Percentiles rank a stretch among this genome's conserved stretches.
Conservation (phyloP, 2,888 invertebrate species). For the Andrena chrysosceles region DNA sequence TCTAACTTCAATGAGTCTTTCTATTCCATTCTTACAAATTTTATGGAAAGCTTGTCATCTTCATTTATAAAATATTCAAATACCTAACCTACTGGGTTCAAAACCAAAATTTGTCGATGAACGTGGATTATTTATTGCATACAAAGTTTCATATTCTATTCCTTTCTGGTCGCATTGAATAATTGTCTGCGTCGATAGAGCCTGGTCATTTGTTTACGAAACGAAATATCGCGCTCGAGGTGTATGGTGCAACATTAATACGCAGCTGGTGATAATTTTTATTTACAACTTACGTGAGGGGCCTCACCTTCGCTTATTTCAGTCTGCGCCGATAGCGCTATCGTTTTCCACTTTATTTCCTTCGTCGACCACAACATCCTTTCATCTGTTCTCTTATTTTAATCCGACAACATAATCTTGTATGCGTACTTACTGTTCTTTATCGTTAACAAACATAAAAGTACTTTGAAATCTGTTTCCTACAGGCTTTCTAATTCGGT, state of each 20-base stretch:
- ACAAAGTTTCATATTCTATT: background rate
- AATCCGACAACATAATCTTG: conserved; percentile 29
- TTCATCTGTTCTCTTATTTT: conserved; percentile 48
- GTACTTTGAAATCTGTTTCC: conserved; percentile 2
- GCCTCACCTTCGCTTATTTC: conserved; percentile 53
- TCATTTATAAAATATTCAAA: no score
- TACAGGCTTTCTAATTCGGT: background rate
- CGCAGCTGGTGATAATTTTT: conserved; percentile 45
- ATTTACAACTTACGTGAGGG: conserved; percentile 43
- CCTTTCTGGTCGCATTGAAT: background rate
- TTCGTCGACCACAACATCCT: conserved; percentile 63
- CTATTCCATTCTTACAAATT: no score
- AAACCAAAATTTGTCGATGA: no score
- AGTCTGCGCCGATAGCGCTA: conserved; percentile 55
- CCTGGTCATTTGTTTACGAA: conserved; percentile 26
- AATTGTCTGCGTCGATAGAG: background rate
- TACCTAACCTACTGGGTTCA: no score
- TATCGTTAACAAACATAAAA: conserved; percentile 21
- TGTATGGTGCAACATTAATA: conserved; percentile 25
- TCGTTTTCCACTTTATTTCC: conserved; percentile 57
- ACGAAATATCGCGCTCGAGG: conserved; percentile 13
- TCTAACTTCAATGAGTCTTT: no score
- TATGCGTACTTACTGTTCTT: conserved; percentile 7
- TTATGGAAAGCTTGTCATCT: no score
- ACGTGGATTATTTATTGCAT: background rate